Evolutionary conservation across 2,888 invertebrate species (phyloP), one percentile per base, ranked within the genome.

Genomic region (Itoplectis maculator): DNA sequence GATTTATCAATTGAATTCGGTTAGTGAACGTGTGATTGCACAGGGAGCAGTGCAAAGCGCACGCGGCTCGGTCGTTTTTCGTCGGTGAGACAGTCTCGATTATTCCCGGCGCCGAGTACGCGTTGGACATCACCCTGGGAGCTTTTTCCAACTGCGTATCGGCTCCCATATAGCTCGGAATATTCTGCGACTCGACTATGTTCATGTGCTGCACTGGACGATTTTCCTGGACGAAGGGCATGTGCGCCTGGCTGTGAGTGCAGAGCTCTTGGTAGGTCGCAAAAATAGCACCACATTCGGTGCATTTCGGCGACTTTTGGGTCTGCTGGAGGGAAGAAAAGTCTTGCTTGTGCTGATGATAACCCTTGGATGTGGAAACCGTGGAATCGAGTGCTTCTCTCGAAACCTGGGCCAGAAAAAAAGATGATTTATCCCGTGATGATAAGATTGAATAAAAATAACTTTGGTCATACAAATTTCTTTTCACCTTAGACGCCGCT

Each of bases 11-110:
- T 81, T 90, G 91, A 8, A 85, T 88, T 73, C 89, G 88, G 42
- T 91, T 90, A 0, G 88, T 88, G 56, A 91, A 91, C 1, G 90
- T 90, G 69, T 90, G 90, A 85, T 91, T 91, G 74, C 91, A 89
- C 0, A 91, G 65, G 0, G 92, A 91, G 77, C 91, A 92, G 47
- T 92, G 91, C 5, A 92, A 76, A 15, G 91, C 90, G 73, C 92
- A 92, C 4, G 91, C 88, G 3, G 91, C 88, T 47, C 90, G 83
- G 15, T 85, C 88, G 8, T 82, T 83, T 79, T 84, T 84, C 9
- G 63, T 35, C 11, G 68, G 45, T 15, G 47, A 66, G n/a, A 54
- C 63, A 0, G 56, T 72, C 37, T 78, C 72, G 75, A 85, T 80
- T 61, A 80, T 47, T n/a, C 83, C 87, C 1, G 87, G 76, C 5